Conservation (phyloP, 2,888 invertebrate species). For the Zeuzera pyrina region DNA sequence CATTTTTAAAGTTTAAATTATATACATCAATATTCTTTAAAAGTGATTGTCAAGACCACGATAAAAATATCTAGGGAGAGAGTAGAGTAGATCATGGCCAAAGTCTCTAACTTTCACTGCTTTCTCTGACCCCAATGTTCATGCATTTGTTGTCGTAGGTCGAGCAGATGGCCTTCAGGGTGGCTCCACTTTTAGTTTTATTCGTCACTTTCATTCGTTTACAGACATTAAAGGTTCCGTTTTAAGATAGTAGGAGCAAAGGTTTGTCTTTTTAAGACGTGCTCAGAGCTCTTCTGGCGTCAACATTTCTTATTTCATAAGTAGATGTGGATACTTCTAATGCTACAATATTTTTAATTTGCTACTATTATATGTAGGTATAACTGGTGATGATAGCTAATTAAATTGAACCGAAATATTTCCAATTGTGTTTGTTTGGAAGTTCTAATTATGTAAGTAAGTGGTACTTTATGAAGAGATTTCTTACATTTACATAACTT, state of each 20-base stretch:
- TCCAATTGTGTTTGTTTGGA: too few species aligned
- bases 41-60: conserved; percentile 45
- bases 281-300: too few species aligned
- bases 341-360: too few species aligned
- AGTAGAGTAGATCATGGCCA: conserved; percentile 58
- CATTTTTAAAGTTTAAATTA: conserved; percentile 21
- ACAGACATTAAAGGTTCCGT: conserved; percentile 38
- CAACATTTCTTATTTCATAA: too few species aligned
- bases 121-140: conserved; percentile 57
- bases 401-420: too few species aligned
- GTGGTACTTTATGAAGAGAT: too few species aligned
- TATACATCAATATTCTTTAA: conserved; percentile 16
- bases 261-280: too few species aligned
- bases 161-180: conserved; percentile 52
- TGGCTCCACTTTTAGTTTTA: conserved; percentile 55
- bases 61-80: conserved; percentile 49
- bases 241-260: conserved; percentile 34
- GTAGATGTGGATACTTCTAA: too few species aligned
- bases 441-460: too few species aligned
- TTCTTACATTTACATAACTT: too few species aligned
- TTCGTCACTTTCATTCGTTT: conserved; percentile 58
- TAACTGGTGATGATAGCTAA: too few species aligned
- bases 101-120: conserved; percentile 56
- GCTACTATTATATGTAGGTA: too few species aligned
- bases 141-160: conserved; percentile 48